Evolutionary conservation across 2,888 invertebrate genomes (phyloP).

Genomic region (Loripinus fragilis): DNA sequence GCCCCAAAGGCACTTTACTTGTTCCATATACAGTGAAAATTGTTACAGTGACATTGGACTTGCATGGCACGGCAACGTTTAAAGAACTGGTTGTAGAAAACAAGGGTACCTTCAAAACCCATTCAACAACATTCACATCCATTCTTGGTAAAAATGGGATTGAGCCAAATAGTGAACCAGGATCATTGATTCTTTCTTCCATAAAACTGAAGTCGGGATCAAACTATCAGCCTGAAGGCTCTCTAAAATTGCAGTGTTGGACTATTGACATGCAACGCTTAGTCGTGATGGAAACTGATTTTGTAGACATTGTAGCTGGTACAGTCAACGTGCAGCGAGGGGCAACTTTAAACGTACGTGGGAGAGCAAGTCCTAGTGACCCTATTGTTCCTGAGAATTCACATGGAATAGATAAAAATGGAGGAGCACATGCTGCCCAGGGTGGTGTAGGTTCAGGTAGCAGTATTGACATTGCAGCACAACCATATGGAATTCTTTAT

Average conservation of each 20-base stretch:
- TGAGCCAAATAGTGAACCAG: constrained; percentile 52
- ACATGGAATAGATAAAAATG: constrained; percentile 56
- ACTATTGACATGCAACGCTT: constrained; percentile 70
- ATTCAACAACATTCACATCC: constrained; percentile 65
- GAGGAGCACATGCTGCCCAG: constrained; percentile 67
- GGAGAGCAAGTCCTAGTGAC: constrained; percentile 43
- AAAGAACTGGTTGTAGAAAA: constrained; percentile 69
- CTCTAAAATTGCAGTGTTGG: constrained; percentile 59
- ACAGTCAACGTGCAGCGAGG: constrained; percentile 67
- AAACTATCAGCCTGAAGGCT: constrained; percentile 59
- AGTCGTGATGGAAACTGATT: constrained; percentile 64
- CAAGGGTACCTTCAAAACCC: constrained; percentile 58
- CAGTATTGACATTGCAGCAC: constrained; percentile 46
- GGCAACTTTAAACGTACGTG: constrained; percentile 66
- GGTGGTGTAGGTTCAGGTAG: constrained; percentile 66
- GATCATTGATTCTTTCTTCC: constrained; percentile 62
- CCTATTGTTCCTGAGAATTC: constrained; percentile 44
- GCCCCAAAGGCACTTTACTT: constrained; percentile 64
- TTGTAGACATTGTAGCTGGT: constrained; percentile 62
- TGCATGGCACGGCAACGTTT: constrained; percentile 70
- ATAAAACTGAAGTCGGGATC: constrained; percentile 67
- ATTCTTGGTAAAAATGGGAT: constrained; percentile 62
- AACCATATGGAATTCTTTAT: constrained; percentile 71
- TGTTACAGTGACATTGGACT: constrained; percentile 60
- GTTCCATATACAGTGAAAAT: constrained; percentile 68